phyloP scores from a whole-genome alignment of 2,113 vertebrate species.

The Brachirus orientalis region DNA sequence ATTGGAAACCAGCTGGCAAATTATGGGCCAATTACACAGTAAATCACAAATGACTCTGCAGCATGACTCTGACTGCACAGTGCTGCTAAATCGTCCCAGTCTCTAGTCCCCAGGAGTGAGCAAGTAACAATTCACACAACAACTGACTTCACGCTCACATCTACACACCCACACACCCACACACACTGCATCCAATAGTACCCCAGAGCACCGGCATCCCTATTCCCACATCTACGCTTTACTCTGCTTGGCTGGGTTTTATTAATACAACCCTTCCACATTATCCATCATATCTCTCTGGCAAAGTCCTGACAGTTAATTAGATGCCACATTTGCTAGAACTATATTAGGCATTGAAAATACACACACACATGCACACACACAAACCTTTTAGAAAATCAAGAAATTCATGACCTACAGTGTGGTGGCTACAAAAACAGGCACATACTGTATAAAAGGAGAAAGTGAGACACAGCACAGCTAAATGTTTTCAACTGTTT shows the following conservation, averaged over 20 bases:
- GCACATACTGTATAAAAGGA: slow-evolving; percentile 15
- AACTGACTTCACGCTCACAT: neutral
- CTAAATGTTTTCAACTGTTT: slow-evolving; percentile 44
- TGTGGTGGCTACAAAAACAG: too few relatives aligned
- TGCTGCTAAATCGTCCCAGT: slow-evolving; percentile 56
- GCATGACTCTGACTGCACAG: slow-evolving; percentile 74
- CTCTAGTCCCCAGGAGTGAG: slow-evolving; percentile 42
- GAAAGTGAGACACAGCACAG: slow-evolving; percentile 20
- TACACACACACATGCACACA: neutral
- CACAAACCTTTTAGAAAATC: neutral
- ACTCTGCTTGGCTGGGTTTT: slow-evolving; percentile 77
- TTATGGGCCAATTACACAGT: slow-evolving; percentile 76
- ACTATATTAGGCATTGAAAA: slow-evolving; percentile 64
- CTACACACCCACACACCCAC: neutral
- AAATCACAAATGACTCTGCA: slow-evolving; percentile 74
- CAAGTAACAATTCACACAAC: slow-evolving; percentile 38
- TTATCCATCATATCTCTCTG: slow-evolving; percentile 88
- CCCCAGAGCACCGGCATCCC: slow-evolving; percentile 56
- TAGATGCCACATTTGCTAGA: slow-evolving; percentile 83
- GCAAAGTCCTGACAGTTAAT: slow-evolving; percentile 89
- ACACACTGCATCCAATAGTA: slow-evolving; percentile 51
- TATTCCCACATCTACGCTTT: slow-evolving; percentile 63
- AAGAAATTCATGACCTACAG: slow-evolving; percentile 17
- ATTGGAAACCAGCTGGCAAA: slow-evolving; percentile 73
- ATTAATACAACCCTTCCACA: slow-evolving; percentile 82